Evolutionary conservation across 2,888 invertebrate genomes (phyloP), one percentile per base, ranked within the genome.

Genomic region (Xylota sylvarum): DNA sequence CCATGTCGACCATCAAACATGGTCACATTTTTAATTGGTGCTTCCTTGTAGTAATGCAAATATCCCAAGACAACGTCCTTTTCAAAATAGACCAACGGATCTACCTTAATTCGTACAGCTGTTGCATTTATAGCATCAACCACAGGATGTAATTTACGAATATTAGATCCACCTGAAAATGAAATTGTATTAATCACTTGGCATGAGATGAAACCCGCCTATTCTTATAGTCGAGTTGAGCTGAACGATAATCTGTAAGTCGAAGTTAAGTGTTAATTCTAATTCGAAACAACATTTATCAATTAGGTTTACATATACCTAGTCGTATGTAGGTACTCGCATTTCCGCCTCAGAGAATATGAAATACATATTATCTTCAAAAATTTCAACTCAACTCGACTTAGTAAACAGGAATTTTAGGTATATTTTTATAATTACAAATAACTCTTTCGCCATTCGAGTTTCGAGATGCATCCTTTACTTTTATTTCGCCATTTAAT

Each of bases 361-460:
- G 32, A 32, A 32, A 6, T 30, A 7, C 7, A 3, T 32, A 9
- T 35, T 35, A 10, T 9, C 35, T 35, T 35, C 10, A 9, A 10
- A 9, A 35, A 35, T 35, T 10, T 35, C 10, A 10, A 7, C 7
- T 10, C 3, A 1, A 35, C 35, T 35, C 35, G 35, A 35, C 35
- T 35, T 35, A n/a, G 40, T 10, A 12, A 40, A 35, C 9, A 10
- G 10, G 7, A n/a, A 4, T 19, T 6, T 37, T 1, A n/a, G n/a
- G n/a, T n/a, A 6, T 17, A 12, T 14, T 67, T 94, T 89, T 90
- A 50, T 43, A 70, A 12, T 94, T 93, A 96, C 98, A 98, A 70
- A 97, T 96, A 50, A 96, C 96, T 92, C 96, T 97, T 91, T 98
- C 97, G 3, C 98, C 98, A 91, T 98, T 98, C 56, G 97, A 97